Conservation (phyloP, 2,113 vertebrate genomes). For the Lamprotornis superbus region DNA sequence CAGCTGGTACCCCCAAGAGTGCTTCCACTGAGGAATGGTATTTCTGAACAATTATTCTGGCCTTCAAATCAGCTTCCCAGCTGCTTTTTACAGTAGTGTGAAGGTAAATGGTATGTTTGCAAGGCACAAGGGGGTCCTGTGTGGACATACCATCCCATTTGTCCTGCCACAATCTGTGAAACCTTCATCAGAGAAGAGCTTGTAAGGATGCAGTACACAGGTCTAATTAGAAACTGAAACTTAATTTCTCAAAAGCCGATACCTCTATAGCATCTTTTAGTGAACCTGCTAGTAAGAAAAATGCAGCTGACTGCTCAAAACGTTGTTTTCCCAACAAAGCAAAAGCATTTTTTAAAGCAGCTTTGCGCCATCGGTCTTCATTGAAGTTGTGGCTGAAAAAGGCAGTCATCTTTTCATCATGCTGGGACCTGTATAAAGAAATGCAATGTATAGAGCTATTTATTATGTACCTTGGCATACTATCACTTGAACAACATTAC, state of each 20-base stretch:
- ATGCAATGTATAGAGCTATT: background rate
- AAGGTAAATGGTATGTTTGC: background rate
- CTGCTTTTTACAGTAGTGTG: background rate
- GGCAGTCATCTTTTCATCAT: constrained; percentile 96
- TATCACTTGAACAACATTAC: background rate
- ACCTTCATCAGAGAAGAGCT: background rate
- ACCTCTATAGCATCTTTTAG: constrained; percentile 98
- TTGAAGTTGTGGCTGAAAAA: constrained; percentile 98
- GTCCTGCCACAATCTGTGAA: background rate
- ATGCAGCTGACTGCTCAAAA: constrained; percentile 96
- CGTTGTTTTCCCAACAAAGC: constrained; percentile 96
- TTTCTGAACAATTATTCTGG: background rate
- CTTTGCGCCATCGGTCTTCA: constrained; percentile 96
- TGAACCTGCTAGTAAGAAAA: constrained; percentile 96
- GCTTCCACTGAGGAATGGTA: background rate
- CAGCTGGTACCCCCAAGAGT: background rate
- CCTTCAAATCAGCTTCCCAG: background rate
- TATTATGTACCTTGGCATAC: background rate
- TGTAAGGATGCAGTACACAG: background rate
- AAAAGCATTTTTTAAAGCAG: constrained; percentile 97
- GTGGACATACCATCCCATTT: background rate
- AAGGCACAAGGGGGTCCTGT: background rate
- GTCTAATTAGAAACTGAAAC: background rate
- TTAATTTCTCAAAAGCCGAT: background rate
- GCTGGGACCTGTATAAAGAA: constrained; percentile 83